Evolutionary conservation across 2,888 invertebrate species (phyloP), one percentile per base, ranked within the genome.

Genomic region (Heliconius sara): DNA sequence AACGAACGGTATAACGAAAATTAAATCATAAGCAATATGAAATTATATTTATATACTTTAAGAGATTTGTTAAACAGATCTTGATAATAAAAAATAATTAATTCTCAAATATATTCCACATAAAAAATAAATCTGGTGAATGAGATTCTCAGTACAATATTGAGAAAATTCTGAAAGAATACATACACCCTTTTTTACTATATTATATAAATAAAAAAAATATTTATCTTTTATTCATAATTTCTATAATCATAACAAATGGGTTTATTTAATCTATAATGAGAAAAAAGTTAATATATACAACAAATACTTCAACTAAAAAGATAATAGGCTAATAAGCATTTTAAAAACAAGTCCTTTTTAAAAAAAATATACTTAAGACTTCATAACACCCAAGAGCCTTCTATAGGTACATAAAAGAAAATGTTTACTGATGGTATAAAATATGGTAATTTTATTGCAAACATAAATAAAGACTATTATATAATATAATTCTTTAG

Each of bases 281-380:
- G n/a, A n/a, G n/a, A 27, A 27, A 65, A 65, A 65, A 65, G 16
- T 63, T 12, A 39, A 39, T 39, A 67, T 67, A 12, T 68, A n/a
- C n/a, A n/a, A 68, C 13, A 67, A 68, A 43, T 39, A 68, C 43
- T n/a, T 43, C 13, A n/a, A 65, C 13, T 65, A 65, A 65, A 65
- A 65, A 12, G 25, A 27, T 13, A 25, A 65, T 65, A 63, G 27
- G 12, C 12, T 13, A 67, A n/a, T 39, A 43, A 39, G 0, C n/a
- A 68, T 68, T 68, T 68, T 16, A 39, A n/a, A 43, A 1, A 43
- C n/a, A 68, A 7, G 43, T 68, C 25, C 13, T 68, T 34, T 34
- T 10, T n/a, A 25, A 13, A 39, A 6, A n/a, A 39, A 3, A 68
- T 13, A 34, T 67, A 67, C 19, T n/a, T 10, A 39, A 25, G 68